These are phyloP conservation scores for Drosophila bipectinata DNA, from an alignment of 1,140 invertebrate genomes.

Conservation along the genomic window DNA sequence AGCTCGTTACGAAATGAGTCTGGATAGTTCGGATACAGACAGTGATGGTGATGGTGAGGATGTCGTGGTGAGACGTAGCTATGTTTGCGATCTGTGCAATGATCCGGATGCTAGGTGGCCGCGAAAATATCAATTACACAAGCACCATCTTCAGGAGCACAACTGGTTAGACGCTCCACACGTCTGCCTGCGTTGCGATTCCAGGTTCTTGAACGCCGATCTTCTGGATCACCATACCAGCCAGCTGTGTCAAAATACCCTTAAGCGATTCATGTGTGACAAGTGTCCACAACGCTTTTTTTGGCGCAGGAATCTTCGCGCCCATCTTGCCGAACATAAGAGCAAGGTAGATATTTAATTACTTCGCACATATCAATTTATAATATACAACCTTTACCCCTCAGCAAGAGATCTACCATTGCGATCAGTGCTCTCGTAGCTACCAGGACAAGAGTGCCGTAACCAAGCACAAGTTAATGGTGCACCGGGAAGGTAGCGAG, in stretches of 20 bases:
- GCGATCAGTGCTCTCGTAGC: constrained; percentile 84
- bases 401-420: constrained; percentile 78
- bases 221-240: constrained; percentile 63
- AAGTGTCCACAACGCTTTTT: constrained; percentile 72
- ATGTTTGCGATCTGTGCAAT: constrained; percentile 66
- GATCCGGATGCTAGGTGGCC: constrained; percentile 40
- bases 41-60: constrained; percentile 59
- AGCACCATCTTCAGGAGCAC: constrained; percentile 67
- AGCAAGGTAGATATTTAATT: constrained; percentile 47
- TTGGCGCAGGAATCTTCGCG: constrained; percentile 62
- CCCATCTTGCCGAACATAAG: constrained; percentile 64
- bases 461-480: constrained; percentile 84
- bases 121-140: constrained; percentile 66
- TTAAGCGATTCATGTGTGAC: constrained; percentile 67
- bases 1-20: constrained; percentile 66
- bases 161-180: constrained; percentile 68
- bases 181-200: constrained; percentile 69
- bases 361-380: neutral
- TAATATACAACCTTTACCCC: constrained; percentile 6
- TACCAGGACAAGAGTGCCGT: constrained; percentile 85
- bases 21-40: constrained; percentile 72
- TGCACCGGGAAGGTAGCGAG: constrained; percentile 82
- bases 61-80: constrained; percentile 57
- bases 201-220: constrained; percentile 61
- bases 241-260: constrained; percentile 64